These are phyloP conservation scores for Rhinichthys klamathensis DNA, from an alignment of 2,113 vertebrate genomes.

Conservation along the genomic window DNA sequence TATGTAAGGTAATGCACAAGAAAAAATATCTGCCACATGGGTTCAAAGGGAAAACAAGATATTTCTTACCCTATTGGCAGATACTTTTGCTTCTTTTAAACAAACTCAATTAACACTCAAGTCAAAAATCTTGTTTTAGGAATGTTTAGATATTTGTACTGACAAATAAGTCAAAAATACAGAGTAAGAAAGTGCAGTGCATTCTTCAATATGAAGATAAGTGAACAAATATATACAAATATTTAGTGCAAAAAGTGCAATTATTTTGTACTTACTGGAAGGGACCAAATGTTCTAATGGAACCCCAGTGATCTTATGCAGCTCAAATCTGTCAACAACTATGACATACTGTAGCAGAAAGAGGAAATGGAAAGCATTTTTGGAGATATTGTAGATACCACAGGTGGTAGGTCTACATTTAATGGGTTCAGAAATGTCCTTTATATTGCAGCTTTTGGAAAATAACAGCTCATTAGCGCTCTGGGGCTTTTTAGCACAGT, in stretches of 20 bases:
- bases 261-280: background rate
- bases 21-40: no score
- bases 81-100: no score
- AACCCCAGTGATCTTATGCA: background rate
- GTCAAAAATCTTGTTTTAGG: no score
- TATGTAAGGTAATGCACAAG: no score
- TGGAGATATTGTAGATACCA: slow-evolving; percentile 16
- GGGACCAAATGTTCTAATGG: slow-evolving; percentile 12
- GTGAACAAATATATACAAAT: background rate
- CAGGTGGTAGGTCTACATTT: slow-evolving; percentile 8
- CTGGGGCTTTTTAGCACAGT: slow-evolving; percentile 9
- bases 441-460: slow-evolving; percentile 17
- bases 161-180: no score
- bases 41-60: no score
- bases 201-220: background rate
- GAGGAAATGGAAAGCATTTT: slow-evolving; percentile 12
- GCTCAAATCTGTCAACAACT: slow-evolving; percentile 1
- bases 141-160: no score
- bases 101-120: no score
- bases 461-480: slow-evolving; percentile 19
- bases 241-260: background rate
- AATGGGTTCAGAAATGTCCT: background rate
- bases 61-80: no score
- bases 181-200: no score
- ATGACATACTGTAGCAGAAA: slow-evolving; percentile 26